These are phyloP conservation scores for Chrysodeixis includens DNA, from an alignment of 2,888 invertebrate genomes.

Conservation along the genomic window DNA sequence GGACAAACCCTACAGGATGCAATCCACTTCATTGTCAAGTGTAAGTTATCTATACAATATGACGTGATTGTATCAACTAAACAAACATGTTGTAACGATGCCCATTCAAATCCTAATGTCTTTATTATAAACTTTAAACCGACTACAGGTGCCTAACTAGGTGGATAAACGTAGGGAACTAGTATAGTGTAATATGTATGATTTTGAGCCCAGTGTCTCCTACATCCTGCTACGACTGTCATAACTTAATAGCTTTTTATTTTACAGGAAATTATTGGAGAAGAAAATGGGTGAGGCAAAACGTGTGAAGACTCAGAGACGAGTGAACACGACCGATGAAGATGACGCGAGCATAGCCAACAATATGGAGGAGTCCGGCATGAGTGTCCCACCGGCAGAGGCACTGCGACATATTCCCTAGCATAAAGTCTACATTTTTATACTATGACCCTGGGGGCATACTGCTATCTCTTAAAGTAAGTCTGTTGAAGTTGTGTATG, in stretches of 20 bases:
- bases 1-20: background rate
- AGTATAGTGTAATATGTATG: background rate
- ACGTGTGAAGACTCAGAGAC: conserved; percentile 72
- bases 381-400: conserved; percentile 77
- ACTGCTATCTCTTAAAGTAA: too few relatives aligned
- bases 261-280: conserved; percentile 84
- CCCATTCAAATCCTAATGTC: too few relatives aligned
- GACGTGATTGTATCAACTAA: background rate
- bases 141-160: too few relatives aligned
- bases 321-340: conserved; percentile 69
- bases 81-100: background rate
- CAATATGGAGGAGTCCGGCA: conserved; percentile 79
- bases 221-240: background rate
- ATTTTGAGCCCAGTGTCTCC: background rate
- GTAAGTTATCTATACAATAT: background rate
- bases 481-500: too few relatives aligned
- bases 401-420: conserved; percentile 75
- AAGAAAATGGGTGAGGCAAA: conserved; percentile 80
- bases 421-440: conserved; percentile 18
- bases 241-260: conserved; percentile 11
- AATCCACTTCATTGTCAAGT: background rate
- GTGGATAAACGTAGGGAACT: too few relatives aligned
- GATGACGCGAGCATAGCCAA: conserved; percentile 77
- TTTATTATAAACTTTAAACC: too few relatives aligned
- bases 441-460: background rate